Conservation (phyloP, 2,113 vertebrate genomes). For the Bostrychus sinensis region DNA sequence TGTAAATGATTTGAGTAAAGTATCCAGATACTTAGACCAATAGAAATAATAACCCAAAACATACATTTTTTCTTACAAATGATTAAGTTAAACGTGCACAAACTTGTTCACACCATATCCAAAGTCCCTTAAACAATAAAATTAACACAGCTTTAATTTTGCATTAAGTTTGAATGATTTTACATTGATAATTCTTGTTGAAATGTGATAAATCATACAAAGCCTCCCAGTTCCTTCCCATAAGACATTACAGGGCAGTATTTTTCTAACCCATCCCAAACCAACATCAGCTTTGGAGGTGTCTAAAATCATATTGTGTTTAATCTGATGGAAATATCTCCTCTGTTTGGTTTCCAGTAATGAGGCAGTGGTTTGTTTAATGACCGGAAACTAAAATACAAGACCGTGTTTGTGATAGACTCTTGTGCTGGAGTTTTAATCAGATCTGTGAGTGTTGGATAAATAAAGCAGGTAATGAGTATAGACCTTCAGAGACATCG, state of each 20-base stretch:
- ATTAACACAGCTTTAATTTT: too few relatives aligned
- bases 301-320: neutral
- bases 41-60: too few relatives aligned
- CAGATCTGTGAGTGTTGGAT: neutral
- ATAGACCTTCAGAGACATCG: neutral
- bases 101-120: too few relatives aligned
- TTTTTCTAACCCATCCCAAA: neutral
- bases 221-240: neutral
- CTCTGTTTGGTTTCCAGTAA: conserved; percentile 1
- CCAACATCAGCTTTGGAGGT: conserved; percentile 1
- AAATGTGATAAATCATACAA: too few relatives aligned
- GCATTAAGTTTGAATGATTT: too few relatives aligned
- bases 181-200: too few relatives aligned
- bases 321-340: neutral
- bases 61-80: too few relatives aligned
- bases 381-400: neutral
- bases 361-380: conserved; percentile 8
- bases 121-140: too few relatives aligned
- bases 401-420: neutral
- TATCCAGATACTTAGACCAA: too few relatives aligned
- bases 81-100: too few relatives aligned
- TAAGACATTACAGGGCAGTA: too few relatives aligned
- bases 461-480: conserved; percentile 22
- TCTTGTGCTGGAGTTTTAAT: neutral
- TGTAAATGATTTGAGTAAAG: too few relatives aligned